Percentiles rank a stretch among this genome's conserved stretches.
These are phyloP conservation scores for Cerceris ruficornis DNA, from an alignment of 2,888 invertebrate genomes.

Conservation along the genomic window DNA sequence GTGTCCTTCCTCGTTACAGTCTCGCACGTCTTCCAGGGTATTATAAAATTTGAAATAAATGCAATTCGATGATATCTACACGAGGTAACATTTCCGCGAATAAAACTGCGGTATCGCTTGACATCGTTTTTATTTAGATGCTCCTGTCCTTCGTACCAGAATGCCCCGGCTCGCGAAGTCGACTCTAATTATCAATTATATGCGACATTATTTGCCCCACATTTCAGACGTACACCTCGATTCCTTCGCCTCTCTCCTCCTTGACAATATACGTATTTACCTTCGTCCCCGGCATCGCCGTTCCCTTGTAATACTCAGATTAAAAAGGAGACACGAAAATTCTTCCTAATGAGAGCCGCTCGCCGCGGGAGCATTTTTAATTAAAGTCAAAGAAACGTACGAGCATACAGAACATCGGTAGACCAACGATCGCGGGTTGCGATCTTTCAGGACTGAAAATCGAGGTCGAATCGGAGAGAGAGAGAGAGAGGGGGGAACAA, in stretches of 20 bases:
- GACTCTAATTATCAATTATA: constrained; percentile 46
- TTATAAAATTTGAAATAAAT: too few species aligned
- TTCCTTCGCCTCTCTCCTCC: constrained; percentile 6
- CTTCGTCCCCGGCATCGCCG: constrained; percentile 19
- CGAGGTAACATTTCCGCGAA: not conserved
- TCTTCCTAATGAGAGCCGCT: constrained; percentile 35
- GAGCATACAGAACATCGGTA: constrained; percentile 37
- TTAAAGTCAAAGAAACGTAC: constrained; percentile 39
- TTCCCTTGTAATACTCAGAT: constrained; percentile 36
- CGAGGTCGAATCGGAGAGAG: constrained; percentile 14
- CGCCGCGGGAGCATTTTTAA: constrained; percentile 39
- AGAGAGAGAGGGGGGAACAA: too few species aligned
- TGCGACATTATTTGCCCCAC: constrained; percentile 14
- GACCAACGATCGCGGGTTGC: constrained; percentile 29
- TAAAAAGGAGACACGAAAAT: constrained; percentile 46
- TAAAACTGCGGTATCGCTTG: not conserved
- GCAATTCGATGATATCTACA: too few species aligned
- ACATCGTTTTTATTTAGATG: not conserved
- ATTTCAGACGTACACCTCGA: constrained; percentile 25
- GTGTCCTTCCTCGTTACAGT: too few species aligned
- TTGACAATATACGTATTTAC: constrained; percentile 18
- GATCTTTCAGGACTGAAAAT: constrained; percentile 41
- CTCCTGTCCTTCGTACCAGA: not conserved
- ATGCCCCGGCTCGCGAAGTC: not conserved
- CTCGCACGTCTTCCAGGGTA: too few species aligned